Base-by-base conservation (phyloP, 1,140 invertebrate genomes). In the Amyelois transitella region DNA sequence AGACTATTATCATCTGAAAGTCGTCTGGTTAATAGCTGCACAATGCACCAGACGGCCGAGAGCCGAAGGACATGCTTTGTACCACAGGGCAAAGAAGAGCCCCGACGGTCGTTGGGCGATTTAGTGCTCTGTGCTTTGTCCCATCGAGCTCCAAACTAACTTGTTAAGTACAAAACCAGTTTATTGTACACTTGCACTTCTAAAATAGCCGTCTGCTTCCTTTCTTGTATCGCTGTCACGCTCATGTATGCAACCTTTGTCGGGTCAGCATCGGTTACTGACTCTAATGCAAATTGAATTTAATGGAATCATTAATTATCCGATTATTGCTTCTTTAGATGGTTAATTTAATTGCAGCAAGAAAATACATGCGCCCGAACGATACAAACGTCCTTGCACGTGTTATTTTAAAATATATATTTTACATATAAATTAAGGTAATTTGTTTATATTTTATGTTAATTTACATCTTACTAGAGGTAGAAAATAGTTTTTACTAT, bases 181-280 rank as follows among this genome's bases (percentile, higher is more conserved):
- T 77, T 61, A 53, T 60, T 51, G 47, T 73, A 72, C 76, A 77
- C 74, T 79, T 81, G 69, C 78, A 76, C 72, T 81, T 69, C 69
- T 67, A 70, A n/a, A n/a, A n/a, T 66, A 55, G 62, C 57, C 21
- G 64, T 68, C 62, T 61, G 53, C 56, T 71, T 70, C 63, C 63
- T 70, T 68, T 62, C 61, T 69, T 51, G 60, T 53, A 60, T 44
- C 60, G 64, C 68, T 75, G 69, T 73, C 66, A 68, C 62, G 55
- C 49, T 65, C 51, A 61, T 66, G 55, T 69, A 68, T 64, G 59
- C 55, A 62, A 70, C 66, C 75, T 70, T 71, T 64, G 44, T 47
- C 52, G 57, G 59, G 60, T 64, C n/a, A n/a, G n/a, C n/a, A n/a
- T n/a, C 59, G 58, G 49, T 55, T 55, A 54, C 58, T 43, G 58